A percentile compares a stretch with the other conserved stretches of the same genome.
phyloP scores from a whole-genome alignment of 2,888 invertebrate species.

The Amblyjoppa proteus region DNA sequence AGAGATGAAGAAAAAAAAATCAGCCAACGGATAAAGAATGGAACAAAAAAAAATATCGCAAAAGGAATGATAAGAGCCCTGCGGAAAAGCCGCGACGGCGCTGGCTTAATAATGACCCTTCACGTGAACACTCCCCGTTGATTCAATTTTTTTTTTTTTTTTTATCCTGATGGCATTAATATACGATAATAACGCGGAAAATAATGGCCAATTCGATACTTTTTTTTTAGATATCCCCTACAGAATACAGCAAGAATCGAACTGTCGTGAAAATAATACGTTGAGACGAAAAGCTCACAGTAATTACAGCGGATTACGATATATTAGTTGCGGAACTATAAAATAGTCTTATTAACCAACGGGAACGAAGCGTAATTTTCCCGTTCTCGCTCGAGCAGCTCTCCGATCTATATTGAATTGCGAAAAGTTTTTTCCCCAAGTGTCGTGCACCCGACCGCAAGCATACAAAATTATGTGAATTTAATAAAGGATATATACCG shows the following conservation, averaged over 20 bases:
- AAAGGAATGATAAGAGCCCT: constrained; percentile 32
- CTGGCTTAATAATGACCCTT: constrained; percentile 42
- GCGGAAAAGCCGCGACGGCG: constrained; percentile 22
- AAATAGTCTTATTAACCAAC: no score
- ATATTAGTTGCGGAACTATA: no score
- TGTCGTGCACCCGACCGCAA: not conserved
- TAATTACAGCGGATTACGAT: no score
- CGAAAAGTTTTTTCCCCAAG: not conserved
- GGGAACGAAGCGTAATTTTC: no score
- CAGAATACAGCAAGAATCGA: not conserved
- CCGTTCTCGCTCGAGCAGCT: not conserved
- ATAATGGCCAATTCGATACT: not conserved
- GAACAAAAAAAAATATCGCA: constrained; percentile 29
- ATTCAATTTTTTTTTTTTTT: not conserved
- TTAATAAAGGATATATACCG: constrained; percentile 18
- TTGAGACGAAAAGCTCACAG: not conserved
- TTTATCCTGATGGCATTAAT: not conserved
- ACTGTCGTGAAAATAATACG: not conserved
- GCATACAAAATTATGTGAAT: constrained; percentile 35
- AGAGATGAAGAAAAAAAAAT: constrained; percentile 9
- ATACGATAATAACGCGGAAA: not conserved
- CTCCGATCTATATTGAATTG: not conserved
- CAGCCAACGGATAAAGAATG: constrained; percentile 45
- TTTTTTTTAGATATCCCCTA: not conserved
- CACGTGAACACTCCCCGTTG: constrained; percentile 1